A percentile compares a stretch with the other conserved stretches of the same genome.
phyloP scores from a whole-genome alignment of 2,888 invertebrate genomes.

The Hermaeophaga mercurialis region DNA sequence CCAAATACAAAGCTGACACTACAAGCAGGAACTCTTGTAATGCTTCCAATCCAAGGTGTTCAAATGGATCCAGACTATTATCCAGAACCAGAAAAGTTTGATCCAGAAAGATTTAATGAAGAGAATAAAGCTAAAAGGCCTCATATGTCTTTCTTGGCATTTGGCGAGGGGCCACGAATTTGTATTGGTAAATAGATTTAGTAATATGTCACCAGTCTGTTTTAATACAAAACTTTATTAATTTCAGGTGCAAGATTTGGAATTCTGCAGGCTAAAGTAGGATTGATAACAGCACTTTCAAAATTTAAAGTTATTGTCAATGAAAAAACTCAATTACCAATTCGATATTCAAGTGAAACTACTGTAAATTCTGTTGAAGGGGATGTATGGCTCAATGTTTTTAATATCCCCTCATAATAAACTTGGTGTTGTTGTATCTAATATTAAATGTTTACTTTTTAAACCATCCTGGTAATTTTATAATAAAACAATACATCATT shows the following conservation, averaged over 20 bases:
- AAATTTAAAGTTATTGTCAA: conserved; percentile 42
- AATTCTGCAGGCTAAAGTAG: conserved; percentile 48
- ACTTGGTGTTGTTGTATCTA: no score
- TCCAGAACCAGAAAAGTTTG: conserved; percentile 43
- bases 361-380: conserved; percentile 35
- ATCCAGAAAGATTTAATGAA: conserved; percentile 39
- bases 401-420: no score
- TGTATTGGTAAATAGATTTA: conserved; percentile 45
- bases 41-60: conserved; percentile 44
- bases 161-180: conserved; percentile 38
- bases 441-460: no score
- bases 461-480: no score
- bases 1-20: conserved; percentile 44
- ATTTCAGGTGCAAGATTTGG: conserved; percentile 48
- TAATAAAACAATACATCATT: no score
- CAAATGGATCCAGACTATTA: conserved; percentile 50
- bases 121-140: conserved; percentile 32
- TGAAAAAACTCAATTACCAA: conserved; percentile 40
- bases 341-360: conserved; percentile 32
- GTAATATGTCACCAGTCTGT: neutral
- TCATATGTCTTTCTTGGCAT: conserved; percentile 35
- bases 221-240: neutral
- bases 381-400: conserved; percentile 41
- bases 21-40: conserved; percentile 41
- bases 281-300: conserved; percentile 41